Evolutionary conservation across 2,888 invertebrate species (phyloP), one percentile per base, ranked within the genome.

Genomic region (Camponotus fellah): DNA sequence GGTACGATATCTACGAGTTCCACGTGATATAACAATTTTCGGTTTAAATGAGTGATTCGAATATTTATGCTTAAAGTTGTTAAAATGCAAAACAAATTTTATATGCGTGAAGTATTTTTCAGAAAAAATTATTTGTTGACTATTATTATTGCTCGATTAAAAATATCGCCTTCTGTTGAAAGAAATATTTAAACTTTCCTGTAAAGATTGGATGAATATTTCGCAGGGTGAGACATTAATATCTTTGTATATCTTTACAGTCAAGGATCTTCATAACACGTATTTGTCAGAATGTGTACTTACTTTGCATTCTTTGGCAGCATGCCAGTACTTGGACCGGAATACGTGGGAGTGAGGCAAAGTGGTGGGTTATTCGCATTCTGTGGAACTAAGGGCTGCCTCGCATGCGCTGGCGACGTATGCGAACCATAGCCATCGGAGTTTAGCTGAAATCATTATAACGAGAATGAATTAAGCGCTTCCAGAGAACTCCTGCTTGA

Each of bases 231-330:
- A 14, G n/a, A 58, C 34, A 46, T 60, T 34, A 37, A 43, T 17
- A n/a, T 53, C 14, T 37, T 34, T 49, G 21, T 37, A 58, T 40
- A 58, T 53, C 43, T 53, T 53, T n/a, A n/a, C 40, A 66, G 8
- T 56, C 26, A 53, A 77, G 46, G 84, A 80, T 65, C 82, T 86
- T 84, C 82, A 77, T 83, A 88, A 89, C 34, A 26, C 84, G 81
- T 81, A 66, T 72, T 82, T 37, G 68, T 74, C 87, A 86, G 88
- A 90, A 87, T 84, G 62, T 86, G 65, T 92, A 97, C 98, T 97
- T 95, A 98, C 98, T 98, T 98, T 95, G 98, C 98, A 96, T 98
- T 98, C 95, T 98, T 98, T 91, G 98, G 98, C 91, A 95, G 91
- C 89, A 92, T 94, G 90, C 95, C 95, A 89, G 95, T 95, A 88